Percentiles rank a stretch among this genome's conserved stretches.
Conservation (phyloP, 1,140 invertebrate species). For the Drosophila willistoni region DNA sequence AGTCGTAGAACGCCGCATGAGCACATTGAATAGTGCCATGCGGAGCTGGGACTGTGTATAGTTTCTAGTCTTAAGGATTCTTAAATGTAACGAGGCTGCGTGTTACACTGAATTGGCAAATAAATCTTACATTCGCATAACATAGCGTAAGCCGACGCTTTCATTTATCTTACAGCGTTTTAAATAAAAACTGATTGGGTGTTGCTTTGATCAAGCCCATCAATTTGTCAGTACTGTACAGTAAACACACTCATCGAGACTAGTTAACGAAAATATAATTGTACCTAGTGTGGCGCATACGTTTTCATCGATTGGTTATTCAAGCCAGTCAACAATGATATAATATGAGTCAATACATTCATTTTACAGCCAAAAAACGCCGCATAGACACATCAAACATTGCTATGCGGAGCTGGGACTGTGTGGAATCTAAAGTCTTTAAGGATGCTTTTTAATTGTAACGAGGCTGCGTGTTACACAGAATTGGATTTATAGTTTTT, state of each 20-base stretch:
- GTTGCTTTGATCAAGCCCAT: slow-evolving; percentile 24
- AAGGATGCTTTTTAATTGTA: slow-evolving; percentile 36
- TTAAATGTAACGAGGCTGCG: slow-evolving; percentile 62
- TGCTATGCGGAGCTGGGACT: slow-evolving; percentile 60
- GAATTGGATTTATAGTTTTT: slow-evolving; percentile 33
- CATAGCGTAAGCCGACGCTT: slow-evolving; percentile 78
- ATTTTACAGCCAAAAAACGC: slow-evolving; percentile 56
- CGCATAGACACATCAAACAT: slow-evolving; percentile 38
- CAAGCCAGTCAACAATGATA: slow-evolving; percentile 50
- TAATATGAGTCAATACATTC: slow-evolving; percentile 45
- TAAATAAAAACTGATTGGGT: slow-evolving; percentile 32
- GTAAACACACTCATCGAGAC: no score
- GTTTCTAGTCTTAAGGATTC: not conserved
- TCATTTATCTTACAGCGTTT: slow-evolving; percentile 85
- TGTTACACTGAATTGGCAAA: slow-evolving; percentile 64
- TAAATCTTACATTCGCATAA: slow-evolving; percentile 68
- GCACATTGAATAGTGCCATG: slow-evolving; percentile 39
- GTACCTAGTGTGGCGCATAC: slow-evolving; percentile 49
- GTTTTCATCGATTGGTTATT: slow-evolving; percentile 49
- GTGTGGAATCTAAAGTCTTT: slow-evolving; percentile 24
- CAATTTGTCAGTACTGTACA: slow-evolving; percentile 66
- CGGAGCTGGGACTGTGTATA: slow-evolving; percentile 60
- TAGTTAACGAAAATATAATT: no score
- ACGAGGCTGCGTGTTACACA: slow-evolving; percentile 77
- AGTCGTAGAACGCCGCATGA: slow-evolving; percentile 54